phyloP scores from a whole-genome alignment of 2,797 vertebrate species.

The Ceryle rudis region DNA sequence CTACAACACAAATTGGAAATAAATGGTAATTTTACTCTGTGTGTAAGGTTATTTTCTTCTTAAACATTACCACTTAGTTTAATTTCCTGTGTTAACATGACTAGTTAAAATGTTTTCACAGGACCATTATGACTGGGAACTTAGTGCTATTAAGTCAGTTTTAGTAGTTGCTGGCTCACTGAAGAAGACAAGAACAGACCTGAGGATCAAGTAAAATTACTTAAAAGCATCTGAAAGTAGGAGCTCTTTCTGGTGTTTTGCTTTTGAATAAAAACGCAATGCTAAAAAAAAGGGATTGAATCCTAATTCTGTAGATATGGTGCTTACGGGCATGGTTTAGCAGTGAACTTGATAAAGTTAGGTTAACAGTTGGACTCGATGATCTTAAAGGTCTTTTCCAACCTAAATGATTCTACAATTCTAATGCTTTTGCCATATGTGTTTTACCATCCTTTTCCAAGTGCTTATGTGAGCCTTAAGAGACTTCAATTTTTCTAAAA shows the following conservation, averaged over 20 bases:
- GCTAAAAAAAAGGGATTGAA: not conserved
- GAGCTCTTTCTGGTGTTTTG: not conserved
- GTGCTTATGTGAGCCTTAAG: slow-evolving; percentile 86
- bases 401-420: too few relatives aligned
- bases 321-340: too few relatives aligned
- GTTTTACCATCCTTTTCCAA: slow-evolving; percentile 60
- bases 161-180: slow-evolving; percentile 84
- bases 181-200: slow-evolving; percentile 82
- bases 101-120: slow-evolving; percentile 33
- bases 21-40: not conserved
- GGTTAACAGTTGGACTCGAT: too few relatives aligned
- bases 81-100: not conserved
- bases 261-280: not conserved
- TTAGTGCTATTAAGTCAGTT: slow-evolving; percentile 85
- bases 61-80: not conserved
- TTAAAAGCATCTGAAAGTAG: not conserved
- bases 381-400: too few relatives aligned
- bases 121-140: slow-evolving; percentile 88
- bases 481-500: slow-evolving; percentile 90
- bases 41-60: not conserved
- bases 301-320: too few relatives aligned
- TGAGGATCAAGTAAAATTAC: slow-evolving; percentile 82
- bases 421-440: not conserved
- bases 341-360: too few relatives aligned
- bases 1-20: not conserved